These are phyloP conservation scores for Saxidomus purpurata DNA, from an alignment of 1,140 invertebrate genomes.

Conservation along the genomic window DNA sequence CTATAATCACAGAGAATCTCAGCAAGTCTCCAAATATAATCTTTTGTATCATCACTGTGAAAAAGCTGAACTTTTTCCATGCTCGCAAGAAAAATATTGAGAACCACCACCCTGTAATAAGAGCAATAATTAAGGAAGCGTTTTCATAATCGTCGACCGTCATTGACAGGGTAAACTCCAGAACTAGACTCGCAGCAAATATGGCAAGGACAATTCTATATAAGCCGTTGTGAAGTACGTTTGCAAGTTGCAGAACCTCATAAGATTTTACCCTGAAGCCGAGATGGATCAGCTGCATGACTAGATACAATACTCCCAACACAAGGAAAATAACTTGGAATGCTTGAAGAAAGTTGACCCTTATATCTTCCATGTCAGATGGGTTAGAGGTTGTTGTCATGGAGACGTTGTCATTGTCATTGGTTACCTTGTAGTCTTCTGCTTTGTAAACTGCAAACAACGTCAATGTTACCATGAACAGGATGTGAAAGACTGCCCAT, in stretches of 20 bases:
- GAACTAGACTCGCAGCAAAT: conserved; percentile 40
- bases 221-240: conserved; percentile 60
- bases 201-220: conserved; percentile 56
- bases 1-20: conserved; percentile 75
- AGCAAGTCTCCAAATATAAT: conserved; percentile 75
- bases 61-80: conserved; percentile 75
- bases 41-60: conserved; percentile 78
- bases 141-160: conserved; percentile 41
- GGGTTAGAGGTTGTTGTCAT: neutral
- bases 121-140: conserved; percentile 69
- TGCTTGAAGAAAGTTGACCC: neutral
- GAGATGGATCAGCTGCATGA: conserved; percentile 29
- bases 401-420: neutral
- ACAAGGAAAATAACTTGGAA: conserved; percentile 39
- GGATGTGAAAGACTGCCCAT: conserved; percentile 69
- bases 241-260: conserved; percentile 19
- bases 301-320: conserved; percentile 37
- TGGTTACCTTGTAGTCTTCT: conserved; percentile 23
- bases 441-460: conserved; percentile 65
- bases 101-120: conserved; percentile 76
- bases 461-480: conserved; percentile 69
- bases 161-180: conserved; percentile 33
- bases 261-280: conserved; percentile 41
- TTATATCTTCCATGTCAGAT: neutral
- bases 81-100: conserved; percentile 73